Evolutionary conservation across 2,797 vertebrate genomes (phyloP).

Genomic region (Sebastes hubbsi): DNA sequence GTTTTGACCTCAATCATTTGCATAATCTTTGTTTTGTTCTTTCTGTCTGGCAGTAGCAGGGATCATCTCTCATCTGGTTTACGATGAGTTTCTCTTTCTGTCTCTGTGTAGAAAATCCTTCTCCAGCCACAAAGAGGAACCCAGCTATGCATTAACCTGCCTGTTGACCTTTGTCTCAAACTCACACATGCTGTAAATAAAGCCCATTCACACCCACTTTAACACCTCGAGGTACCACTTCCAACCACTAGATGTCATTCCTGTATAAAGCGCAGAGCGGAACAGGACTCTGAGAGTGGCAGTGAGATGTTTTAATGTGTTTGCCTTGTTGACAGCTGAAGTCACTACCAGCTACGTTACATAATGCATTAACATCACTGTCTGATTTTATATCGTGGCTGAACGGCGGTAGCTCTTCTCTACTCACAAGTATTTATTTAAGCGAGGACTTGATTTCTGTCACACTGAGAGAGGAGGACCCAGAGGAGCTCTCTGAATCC

Average conservation of each 20-base stretch:
- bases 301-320: conserved; percentile 13
- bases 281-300: neutral
- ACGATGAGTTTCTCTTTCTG: neutral
- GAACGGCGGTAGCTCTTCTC: neutral
- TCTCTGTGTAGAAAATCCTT: neutral
- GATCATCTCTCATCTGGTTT: neutral
- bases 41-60: neutral
- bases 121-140: neutral
- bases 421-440: neutral
- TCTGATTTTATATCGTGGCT: conserved; percentile 6
- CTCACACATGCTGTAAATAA: conserved; percentile 19
- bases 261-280: conserved; percentile 39
- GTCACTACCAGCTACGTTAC: conserved; percentile 3
- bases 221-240: neutral
- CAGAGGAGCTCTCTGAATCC: conserved; percentile 5
- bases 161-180: conserved; percentile 13
- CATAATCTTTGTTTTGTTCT: neutral
- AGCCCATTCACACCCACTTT: neutral
- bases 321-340: conserved; percentile 16
- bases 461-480: conserved; percentile 2
- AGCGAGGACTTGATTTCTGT: conserved; percentile 15
- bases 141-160: neutral
- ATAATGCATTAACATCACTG: conserved; percentile 28
- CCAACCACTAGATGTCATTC: conserved; percentile 76
- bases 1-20: neutral